Conservation (phyloP, 2,113 vertebrate genomes). For the Nesospiza acunhae region DNA sequence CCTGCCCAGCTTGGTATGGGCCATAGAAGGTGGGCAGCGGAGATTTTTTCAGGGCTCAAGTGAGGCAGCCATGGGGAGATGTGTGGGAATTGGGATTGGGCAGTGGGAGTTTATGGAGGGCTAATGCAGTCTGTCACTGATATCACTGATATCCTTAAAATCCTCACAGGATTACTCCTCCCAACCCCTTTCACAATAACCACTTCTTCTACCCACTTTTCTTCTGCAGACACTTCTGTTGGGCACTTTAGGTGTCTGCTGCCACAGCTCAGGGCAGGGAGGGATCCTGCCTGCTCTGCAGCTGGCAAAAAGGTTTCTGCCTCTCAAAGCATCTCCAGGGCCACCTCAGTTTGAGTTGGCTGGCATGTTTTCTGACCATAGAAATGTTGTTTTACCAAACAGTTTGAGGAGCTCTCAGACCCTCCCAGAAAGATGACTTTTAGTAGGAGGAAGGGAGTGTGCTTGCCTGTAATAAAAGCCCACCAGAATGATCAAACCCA, state of each 20-base stretch:
- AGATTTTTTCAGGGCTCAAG: accelerated
- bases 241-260: background rate
- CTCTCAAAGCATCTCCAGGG: background rate
- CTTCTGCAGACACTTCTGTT: background rate
- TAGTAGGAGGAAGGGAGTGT: background rate
- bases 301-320: background rate
- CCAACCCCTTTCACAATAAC: accelerated
- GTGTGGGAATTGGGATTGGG: background rate
- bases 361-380: background rate
- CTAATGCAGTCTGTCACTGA: accelerated
- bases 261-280: background rate
- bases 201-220: background rate
- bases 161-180: background rate
- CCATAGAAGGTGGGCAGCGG: background rate
- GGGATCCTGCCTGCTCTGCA: accelerated
- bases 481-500: background rate
- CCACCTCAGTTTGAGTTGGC: accelerated
- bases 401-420: background rate
- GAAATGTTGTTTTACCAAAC: background rate
- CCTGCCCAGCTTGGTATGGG: accelerated
- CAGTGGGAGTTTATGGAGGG: background rate
- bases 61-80: accelerated
- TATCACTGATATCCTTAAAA: accelerated
- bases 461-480: background rate
- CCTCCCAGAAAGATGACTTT: background rate